Evolutionary conservation across 2,888 invertebrate genomes (phyloP), one percentile per base, ranked within the genome.

Genomic region (Bugulina stolonifera): DNA sequence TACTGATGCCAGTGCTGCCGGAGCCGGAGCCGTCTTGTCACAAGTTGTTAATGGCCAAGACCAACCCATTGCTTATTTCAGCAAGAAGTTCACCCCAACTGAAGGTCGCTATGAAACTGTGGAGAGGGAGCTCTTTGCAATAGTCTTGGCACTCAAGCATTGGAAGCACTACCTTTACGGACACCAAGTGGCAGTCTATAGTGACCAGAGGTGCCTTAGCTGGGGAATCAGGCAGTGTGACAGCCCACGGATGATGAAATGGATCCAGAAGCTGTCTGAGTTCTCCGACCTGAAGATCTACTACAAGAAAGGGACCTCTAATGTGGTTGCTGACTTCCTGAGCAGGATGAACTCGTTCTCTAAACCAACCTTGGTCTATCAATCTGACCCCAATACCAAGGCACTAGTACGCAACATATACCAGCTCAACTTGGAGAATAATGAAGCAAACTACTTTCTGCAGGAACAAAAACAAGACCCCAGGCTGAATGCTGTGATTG

Each of bases 91-190:
- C 25, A 5, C 14, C 5, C 14, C 18, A 57, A 14, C 14, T 5
- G 57, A 57, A 25, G 57, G 5, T 5, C 18, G 23, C 14, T 57
- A n/a, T 57, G 23, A 5, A 3, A 57, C 57, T 23, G 57, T 57
- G 57, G 57, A 57, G 23, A 57, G 25, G 25, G 57, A 57, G 25
- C 57, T 57, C 5, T 57, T 23, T 57, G 57, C 57, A 5, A n/a
- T 57, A 5, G 57, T 57, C 25, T 25, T 57, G 25, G n/a, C n/a
- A n/a, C n/a, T n/a, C n/a, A n/a, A n/a, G n/a, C n/a, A n/a, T n/a
- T n/a, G n/a, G n/a, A n/a, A 57, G 18, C 57, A 57, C 25, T 57
- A 57, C 23, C 57, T 57, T n/a, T 57, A 25, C 25, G 57, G 57
- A 23, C 57, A 57, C 52, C 52, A n/a, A n/a, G 52, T 52, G 52